These are phyloP conservation scores for Melanophora roralis DNA, from an alignment of 2,888 invertebrate genomes.

Conservation along the genomic window DNA sequence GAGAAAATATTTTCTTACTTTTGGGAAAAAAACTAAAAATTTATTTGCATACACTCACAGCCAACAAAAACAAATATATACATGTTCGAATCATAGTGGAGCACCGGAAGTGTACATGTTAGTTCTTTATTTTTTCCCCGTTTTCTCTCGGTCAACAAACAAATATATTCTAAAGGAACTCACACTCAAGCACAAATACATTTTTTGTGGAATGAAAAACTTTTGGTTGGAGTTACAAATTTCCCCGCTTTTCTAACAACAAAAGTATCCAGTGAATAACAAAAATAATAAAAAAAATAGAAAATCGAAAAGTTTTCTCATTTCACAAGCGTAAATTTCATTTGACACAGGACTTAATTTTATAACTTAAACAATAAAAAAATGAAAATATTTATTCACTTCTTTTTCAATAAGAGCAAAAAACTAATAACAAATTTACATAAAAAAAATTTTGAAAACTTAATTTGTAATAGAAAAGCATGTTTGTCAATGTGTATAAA, in stretches of 20 bases:
- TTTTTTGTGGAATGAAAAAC: not conserved
- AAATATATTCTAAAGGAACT: not conserved
- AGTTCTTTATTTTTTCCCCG: constrained; percentile 21
- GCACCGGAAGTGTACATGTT: constrained; percentile 58
- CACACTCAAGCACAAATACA: not conserved
- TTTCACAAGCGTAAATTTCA: constrained; percentile 65
- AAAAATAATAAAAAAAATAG: constrained; percentile 9
- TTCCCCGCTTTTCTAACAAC: constrained; percentile 26
- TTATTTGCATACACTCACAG: constrained; percentile 31
- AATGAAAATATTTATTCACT: constrained; percentile 34
- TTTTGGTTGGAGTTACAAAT: constrained; percentile 5
- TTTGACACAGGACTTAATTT: constrained; percentile 65
- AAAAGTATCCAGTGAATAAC: constrained; percentile 5
- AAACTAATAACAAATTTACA: constrained; percentile 48
- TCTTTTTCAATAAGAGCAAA: constrained; percentile 34
- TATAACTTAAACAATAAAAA: constrained; percentile 53
- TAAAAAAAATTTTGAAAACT: constrained; percentile 58
- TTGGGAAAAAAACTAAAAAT: constrained; percentile 20
- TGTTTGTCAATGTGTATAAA: constrained; percentile 46
- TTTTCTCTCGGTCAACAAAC: not conserved
- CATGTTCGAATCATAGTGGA: not conserved
- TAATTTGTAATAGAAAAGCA: constrained; percentile 23
- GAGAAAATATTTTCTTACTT: constrained; percentile 42
- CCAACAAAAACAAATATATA: not conserved
- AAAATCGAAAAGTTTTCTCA: constrained; percentile 67